Base-by-base conservation (phyloP, 2,797 vertebrate genomes). In the Enteromius mattozi region DNA sequence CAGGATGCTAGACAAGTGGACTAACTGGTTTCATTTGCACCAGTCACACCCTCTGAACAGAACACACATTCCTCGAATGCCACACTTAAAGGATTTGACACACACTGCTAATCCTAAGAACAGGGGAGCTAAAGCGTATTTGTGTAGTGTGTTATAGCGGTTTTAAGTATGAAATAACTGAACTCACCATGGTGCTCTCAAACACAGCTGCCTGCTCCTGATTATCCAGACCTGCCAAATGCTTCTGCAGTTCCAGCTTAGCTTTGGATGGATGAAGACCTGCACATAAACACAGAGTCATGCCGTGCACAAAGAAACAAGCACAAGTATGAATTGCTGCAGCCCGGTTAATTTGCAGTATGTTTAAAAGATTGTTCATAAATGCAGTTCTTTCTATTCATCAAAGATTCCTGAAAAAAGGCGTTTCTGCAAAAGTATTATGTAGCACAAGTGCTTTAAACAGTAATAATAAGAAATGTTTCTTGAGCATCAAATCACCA, bases 211-310 rank as follows among this genome's bases (percentile, higher is more conserved):
- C 98, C 87, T 99, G 98, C 27, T 99, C 97, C 85, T 97, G 91
- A 88, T 97, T 97, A 86, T 96, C 96, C 91, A 99, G 92, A 19
- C 92, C 95, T 61, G 97, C 97, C 90, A 99, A 90, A 88, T 99
- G 97, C 88, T 93, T 97, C 91, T 99, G 98, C 78, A 98, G 94
- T 91, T 99, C 97, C 91, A 99, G 90, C 90, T 99, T 99, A 82
- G 95, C 95, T 94, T 97, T 97, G 80, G 96, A 96, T 89, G 98
- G 94, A 82, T 95, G 95, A 54, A 98, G 93, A 89, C 98, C 98
- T 99, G 90, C 63, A 88, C 76, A 91, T 14, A 82, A 56, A 79
- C 59, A 79, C 51, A 74, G 37, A 82, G 13, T 72, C 33, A 80
- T 51, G 59, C 30, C 63, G 66, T 30, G 68, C 47, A 80, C 47